Percentiles rank a stretch among this genome's conserved stretches.
phyloP scores from a whole-genome alignment of 2,113 vertebrate species.

The Ptychochromis oligacanthus region DNA sequence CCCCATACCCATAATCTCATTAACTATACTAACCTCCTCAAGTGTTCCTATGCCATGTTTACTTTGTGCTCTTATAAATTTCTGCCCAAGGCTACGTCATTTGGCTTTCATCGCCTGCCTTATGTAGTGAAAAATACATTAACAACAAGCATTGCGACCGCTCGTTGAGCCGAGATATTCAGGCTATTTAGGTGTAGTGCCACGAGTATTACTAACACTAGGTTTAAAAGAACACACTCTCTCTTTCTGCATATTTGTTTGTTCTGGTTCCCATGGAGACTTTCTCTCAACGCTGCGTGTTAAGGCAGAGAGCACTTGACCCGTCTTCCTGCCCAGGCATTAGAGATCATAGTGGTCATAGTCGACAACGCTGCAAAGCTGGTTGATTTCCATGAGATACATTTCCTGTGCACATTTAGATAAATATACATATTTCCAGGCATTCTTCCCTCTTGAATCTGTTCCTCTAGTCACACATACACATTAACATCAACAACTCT shows the following conservation, averaged over 20 bases:
- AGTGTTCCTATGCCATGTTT: neutral
- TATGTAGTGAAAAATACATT: neutral
- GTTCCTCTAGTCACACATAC: neutral
- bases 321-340: constrained; percentile 43
- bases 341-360: constrained; percentile 34
- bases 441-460: neutral
- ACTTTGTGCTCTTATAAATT: neutral
- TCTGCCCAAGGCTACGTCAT: neutral
- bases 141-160: neutral
- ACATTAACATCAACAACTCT: neutral
- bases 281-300: constrained; percentile 25
- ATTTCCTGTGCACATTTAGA: constrained; percentile 17
- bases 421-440: neutral
- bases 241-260: constrained; percentile 44
- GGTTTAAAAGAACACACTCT: neutral
- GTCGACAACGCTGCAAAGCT: constrained; percentile 1
- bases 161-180: neutral
- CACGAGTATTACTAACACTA: neutral
- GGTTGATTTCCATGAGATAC: constrained; percentile 23
- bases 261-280: constrained; percentile 60
- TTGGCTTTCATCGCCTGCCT: neutral
- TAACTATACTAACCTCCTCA: neutral
- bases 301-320: constrained; percentile 35
- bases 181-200: neutral
- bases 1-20: neutral